These are phyloP conservation scores for Chrysaora quinquecirrha DNA, from an alignment of 30 jellyfish, hydroid and myxozoan genomes.

Conservation along the genomic window DNA sequence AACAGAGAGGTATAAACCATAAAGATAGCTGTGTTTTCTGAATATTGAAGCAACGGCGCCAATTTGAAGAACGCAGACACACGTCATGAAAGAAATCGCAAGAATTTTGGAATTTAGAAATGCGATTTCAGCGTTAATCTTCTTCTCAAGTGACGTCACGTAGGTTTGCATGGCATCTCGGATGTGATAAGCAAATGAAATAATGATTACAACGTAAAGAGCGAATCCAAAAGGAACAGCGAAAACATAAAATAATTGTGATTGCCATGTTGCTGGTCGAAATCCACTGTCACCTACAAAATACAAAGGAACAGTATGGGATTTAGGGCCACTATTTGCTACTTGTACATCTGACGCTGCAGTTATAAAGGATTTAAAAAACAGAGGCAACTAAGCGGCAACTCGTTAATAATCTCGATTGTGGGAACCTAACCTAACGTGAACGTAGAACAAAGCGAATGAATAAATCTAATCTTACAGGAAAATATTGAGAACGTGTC, in stretches of 20 bases:
- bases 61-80: slow-evolving; percentile 22
- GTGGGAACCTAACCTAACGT: too few species aligned
- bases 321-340: too few species aligned
- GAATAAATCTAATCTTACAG: too few species aligned
- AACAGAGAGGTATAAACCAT: slow-evolving; percentile 48
- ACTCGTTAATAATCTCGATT: too few species aligned
- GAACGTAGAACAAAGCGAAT: too few species aligned
- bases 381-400: too few species aligned
- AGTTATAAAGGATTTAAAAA: too few species aligned
- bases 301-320: too few species aligned
- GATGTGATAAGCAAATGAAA: slow-evolving; percentile 43
- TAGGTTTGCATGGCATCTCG: slow-evolving; percentile 35
- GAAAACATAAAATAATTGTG: slow-evolving; percentile 45
- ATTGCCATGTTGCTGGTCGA: slow-evolving; percentile 28
- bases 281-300: slow-evolving; percentile 65
- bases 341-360: too few species aligned
- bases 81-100: slow-evolving; percentile 15
- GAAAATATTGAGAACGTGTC: too few species aligned
- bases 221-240: slow-evolving; percentile 63
- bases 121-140: neutral
- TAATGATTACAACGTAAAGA: slow-evolving; percentile 33
- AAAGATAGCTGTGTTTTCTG: slow-evolving; percentile 4
- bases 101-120: slow-evolving; percentile 35
- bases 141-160: slow-evolving; percentile 30
- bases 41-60: slow-evolving; percentile 29